Evolutionary conservation across 2,113 vertebrate genomes (phyloP), one percentile per base, ranked within the genome.

Genomic region (Raphicerus campestris): DNA sequence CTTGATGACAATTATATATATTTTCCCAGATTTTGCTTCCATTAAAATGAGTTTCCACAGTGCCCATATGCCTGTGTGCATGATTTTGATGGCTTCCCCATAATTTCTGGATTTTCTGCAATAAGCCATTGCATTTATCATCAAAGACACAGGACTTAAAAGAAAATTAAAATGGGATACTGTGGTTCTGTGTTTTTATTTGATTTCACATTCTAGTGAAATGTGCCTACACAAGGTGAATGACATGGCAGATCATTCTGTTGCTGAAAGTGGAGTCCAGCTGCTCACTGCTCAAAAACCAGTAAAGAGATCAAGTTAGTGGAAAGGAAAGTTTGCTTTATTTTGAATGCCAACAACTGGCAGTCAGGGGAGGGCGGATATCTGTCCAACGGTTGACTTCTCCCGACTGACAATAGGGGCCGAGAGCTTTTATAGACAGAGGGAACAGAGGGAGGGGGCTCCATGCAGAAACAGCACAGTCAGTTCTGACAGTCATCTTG

Each of bases 21-120:
- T 86, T 47, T 10, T 17, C 35, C 15, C 24, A 47, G 39, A 35
- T 88, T 11, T 88, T 91, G 30, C 55, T 73, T 91, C 47, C 24
- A 83, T 55, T 87, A 66, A 81, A 85, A 56, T 73, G 35, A 45
- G 58, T 93, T 95, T 60, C 56, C n/a, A 42, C 30, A 78, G 45
- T 56, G 32, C 24, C n/a, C 63, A 24, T 55, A 24, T 47, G 9
- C 53, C 55, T 28, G 17, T n/a, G 24, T 42, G 5, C 28, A 58
- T 61, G n/a, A 56, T 42, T 93, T 82, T 93, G 32, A 95, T 84
- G 66, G 35, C 5, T 60, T 91, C 60, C 87, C 73, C 94, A 26
- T 78, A 92, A 47, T 53, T 96, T 88, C 10, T 86, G 83, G 16
- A 77, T 78, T 95, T 96, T 90, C 7, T 53, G 56, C 28, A 94